These are phyloP conservation scores for Pseudochirops cupreus DNA, from an alignment of 2,797 vertebrate genomes.

Conservation along the genomic window DNA sequence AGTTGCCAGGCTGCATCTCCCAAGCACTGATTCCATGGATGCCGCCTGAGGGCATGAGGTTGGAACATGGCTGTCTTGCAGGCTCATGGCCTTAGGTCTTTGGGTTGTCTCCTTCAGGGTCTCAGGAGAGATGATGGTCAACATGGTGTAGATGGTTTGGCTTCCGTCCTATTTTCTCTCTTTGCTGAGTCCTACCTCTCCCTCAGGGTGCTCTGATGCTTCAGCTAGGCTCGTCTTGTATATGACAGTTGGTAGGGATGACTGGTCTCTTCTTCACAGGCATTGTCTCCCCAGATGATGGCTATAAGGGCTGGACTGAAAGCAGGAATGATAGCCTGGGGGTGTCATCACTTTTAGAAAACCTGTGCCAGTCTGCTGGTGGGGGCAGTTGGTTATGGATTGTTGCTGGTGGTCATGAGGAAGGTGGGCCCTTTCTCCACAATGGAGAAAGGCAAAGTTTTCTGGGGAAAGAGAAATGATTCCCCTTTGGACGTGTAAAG, in stretches of 20 bases:
- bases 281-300: background rate
- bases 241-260: too few species aligned
- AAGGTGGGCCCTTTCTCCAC: background rate
- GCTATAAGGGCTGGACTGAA: background rate
- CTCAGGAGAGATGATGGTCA: background rate
- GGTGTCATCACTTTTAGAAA: too few species aligned
- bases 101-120: background rate
- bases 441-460: background rate
- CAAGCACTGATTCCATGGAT: background rate
- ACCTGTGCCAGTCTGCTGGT: background rate
- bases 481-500: background rate
- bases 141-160: background rate
- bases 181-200: background rate
- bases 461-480: background rate
- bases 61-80: background rate
- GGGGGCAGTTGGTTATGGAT: background rate
- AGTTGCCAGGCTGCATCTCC: background rate
- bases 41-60: background rate
- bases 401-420: background rate
- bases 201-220: background rate
- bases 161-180: background rate
- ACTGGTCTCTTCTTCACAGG: background rate
- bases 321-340: background rate
- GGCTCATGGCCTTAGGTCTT: background rate
- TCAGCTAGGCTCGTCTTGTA: background rate